phyloP scores from a whole-genome alignment of 2,888 invertebrate species.

The Scaptomyza flava region DNA sequence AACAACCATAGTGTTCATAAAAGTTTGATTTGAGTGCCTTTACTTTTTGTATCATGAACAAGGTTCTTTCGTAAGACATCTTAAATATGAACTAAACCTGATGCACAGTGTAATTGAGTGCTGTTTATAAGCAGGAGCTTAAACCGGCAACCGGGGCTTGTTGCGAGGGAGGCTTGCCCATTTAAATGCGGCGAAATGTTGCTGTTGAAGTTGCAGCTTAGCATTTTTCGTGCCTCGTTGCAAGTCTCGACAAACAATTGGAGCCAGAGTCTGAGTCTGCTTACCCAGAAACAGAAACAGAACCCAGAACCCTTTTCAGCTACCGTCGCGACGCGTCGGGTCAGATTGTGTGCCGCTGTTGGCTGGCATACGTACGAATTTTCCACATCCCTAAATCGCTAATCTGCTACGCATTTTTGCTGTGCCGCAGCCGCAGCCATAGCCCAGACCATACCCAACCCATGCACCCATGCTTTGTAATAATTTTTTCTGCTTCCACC shows the following conservation, averaged over 20 bases:
- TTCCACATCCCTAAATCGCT: constrained; percentile 82
- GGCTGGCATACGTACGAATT: constrained; percentile 71
- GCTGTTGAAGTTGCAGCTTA: constrained; percentile 62
- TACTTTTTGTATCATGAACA: not conserved
- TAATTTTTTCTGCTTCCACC: constrained; percentile 54
- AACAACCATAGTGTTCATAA: no score
- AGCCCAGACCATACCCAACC: constrained; percentile 11
- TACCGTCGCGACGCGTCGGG: constrained; percentile 13
- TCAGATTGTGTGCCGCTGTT: constrained; percentile 16
- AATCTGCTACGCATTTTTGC: constrained; percentile 79
- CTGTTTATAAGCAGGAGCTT: not conserved
- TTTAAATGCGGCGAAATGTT: constrained; percentile 53
- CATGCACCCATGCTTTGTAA: constrained; percentile 52
- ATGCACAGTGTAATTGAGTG: constrained; percentile 48
- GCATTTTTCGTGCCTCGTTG: constrained; percentile 47
- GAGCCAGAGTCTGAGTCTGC: constrained; percentile 2
- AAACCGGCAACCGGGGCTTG: not conserved
- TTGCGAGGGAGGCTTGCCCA: constrained; percentile 16
- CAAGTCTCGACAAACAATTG: constrained; percentile 45
- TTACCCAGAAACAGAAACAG: not conserved
- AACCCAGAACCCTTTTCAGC: constrained; percentile 49
- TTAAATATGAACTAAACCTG: not conserved
- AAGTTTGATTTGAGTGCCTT: not conserved
- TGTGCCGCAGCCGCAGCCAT: constrained; percentile 47
- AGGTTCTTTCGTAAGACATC: not conserved